Base-by-base conservation (phyloP, 2,888 invertebrate species). In the Kuschelorhynchus macadamiae region DNA sequence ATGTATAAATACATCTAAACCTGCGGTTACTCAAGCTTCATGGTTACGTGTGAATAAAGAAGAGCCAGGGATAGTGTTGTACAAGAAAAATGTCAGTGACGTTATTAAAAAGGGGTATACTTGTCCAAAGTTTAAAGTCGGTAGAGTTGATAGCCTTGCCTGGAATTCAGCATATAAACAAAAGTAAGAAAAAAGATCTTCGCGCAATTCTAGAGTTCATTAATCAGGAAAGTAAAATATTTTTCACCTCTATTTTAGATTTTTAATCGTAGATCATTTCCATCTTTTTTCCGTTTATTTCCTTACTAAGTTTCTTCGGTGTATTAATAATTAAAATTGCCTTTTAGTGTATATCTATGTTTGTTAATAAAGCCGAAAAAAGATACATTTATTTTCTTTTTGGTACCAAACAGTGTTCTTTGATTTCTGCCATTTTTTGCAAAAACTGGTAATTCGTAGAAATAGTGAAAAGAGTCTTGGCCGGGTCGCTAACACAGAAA, bases 251-350 rank as follows among this genome's bases (percentile, higher is more conserved):
- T 50, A 50, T 50, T 33, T 7, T 50, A 50, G 12, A 33, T 25
- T 30, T 16, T 16, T 50, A 16, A 50, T 50, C 50, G 21, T 50
- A 50, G 25, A 50, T 36, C 7, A 39, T 50, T 50, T 50, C 30
- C 16, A n/a, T 32, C 5, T 44, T 25, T 30, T 25, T 7, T 25
- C 7, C 25, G 7, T 25, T 25, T 25, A 25, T 25, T 25, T 3
- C 25, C 7, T 25, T 25, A 25, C 25, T 25, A 25, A 25, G 12
- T 41, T 14, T 41, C 16, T 14, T 12, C 12, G 2, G 9, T 41
- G 9, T 16, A 41, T 41, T 12, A 25, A 25, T 7, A 25, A 5
- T 25, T 5, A 25, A 25, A 25, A 25, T 5, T 25, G n/a, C 7
- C 4, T 25, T 32, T 11, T 25, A 16, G 14, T 32, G 5, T n/a